A percentile compares a stretch with the other conserved stretches of the same genome.
phyloP scores from a whole-genome alignment of 2,113 vertebrate species.

The Baryphthengus martii region DNA sequence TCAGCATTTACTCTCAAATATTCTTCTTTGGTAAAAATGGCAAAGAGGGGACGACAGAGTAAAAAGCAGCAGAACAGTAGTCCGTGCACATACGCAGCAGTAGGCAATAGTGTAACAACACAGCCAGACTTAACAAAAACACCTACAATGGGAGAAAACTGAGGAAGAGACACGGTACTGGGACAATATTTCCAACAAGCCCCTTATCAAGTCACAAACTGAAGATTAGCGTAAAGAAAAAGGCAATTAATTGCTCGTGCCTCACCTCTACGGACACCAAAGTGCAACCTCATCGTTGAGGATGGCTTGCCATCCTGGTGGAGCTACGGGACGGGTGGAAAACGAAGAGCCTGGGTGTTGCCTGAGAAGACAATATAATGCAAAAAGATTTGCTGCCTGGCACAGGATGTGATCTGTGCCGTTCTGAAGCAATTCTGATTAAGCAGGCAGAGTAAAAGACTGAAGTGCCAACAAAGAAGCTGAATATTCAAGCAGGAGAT shows the following conservation, averaged over 20 bases:
- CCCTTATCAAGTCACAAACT: background rate
- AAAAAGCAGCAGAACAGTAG: background rate
- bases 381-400: background rate
- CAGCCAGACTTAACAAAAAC: background rate
- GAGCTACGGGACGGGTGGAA: fast-evolving
- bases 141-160: fast-evolving
- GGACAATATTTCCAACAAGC: background rate
- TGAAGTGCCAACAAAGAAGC: background rate
- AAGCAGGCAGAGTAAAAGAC: background rate
- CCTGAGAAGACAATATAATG: background rate
- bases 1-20: background rate
- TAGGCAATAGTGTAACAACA: background rate
- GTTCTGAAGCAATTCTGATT: background rate
- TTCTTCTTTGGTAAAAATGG: background rate
- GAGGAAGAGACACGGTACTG: background rate
- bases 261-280: background rate
- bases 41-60: background rate
- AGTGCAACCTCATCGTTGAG: background rate
- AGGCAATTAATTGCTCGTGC: background rate
- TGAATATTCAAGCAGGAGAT: background rate
- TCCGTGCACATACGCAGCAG: background rate
- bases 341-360: background rate
- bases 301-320: background rate
- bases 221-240: background rate
- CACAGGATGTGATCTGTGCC: background rate